Evolutionary conservation across 2,888 invertebrate species (phyloP).

Genomic region (Polietes domitor): DNA sequence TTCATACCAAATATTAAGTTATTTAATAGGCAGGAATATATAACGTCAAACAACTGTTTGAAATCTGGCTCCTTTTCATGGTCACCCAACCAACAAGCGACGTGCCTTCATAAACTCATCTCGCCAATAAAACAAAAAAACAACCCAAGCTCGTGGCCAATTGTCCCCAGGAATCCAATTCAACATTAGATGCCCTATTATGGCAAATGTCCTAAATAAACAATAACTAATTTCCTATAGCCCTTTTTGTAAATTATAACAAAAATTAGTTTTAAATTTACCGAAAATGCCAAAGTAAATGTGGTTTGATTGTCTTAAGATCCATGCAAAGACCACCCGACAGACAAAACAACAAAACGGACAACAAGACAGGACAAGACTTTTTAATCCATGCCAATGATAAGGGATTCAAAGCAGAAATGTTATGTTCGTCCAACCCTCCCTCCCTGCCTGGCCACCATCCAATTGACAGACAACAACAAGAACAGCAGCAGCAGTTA

Average conservation of each 20-base stretch:
- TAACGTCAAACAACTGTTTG: too few relatives aligned
- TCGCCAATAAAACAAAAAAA: too few relatives aligned
- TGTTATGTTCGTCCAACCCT: not conserved
- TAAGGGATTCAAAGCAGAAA: conserved; percentile 35
- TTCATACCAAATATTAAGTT: too few relatives aligned
- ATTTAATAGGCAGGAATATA: too few relatives aligned
- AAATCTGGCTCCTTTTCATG: too few relatives aligned
- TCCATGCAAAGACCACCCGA: not conserved
- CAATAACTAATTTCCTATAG: not conserved
- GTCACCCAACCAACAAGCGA: too few relatives aligned
- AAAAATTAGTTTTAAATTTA: conserved; percentile 63
- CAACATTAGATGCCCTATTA: not conserved
- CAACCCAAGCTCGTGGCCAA: not conserved
- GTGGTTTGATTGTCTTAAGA: conserved; percentile 56
- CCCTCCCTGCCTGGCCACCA: not conserved
- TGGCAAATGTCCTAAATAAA: conserved; percentile 24
- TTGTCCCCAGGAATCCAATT: not conserved
- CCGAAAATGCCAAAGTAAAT: conserved; percentile 56
- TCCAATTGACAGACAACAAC: not conserved
- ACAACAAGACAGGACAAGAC: conserved; percentile 49
- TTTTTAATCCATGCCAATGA: conserved; percentile 58
- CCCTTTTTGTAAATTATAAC: conserved; percentile 45
- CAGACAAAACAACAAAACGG: conserved; percentile 26
- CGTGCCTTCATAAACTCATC: too few relatives aligned
- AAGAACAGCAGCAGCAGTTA: conserved; percentile 8